phyloP scores from a whole-genome alignment of 2,888 invertebrate genomes.

The Axea sp. region DNA sequence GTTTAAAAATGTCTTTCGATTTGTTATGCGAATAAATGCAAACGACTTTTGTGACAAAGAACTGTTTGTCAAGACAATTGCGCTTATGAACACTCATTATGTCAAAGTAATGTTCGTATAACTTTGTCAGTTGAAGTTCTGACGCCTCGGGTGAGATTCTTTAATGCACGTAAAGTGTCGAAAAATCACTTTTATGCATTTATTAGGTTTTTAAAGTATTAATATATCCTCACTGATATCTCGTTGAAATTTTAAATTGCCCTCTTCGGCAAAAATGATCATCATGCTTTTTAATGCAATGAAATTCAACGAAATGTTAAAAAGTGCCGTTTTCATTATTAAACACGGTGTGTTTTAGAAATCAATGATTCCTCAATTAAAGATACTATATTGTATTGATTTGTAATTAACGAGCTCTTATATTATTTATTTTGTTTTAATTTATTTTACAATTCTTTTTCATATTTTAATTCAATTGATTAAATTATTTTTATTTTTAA shows the following conservation, averaged over 20 bases:
- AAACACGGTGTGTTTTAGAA: too few relatives aligned
- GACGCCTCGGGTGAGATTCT: constrained; percentile 14
- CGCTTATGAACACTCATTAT: constrained; percentile 11
- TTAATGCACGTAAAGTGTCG: constrained; percentile 8
- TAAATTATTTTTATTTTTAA: too few relatives aligned
- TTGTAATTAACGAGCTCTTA: too few relatives aligned
- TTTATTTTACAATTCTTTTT: too few relatives aligned
- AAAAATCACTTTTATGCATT: constrained; percentile 16
- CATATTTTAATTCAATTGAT: too few relatives aligned
- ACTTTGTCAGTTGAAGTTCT: constrained; percentile 31
- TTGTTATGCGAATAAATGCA: constrained; percentile 8
- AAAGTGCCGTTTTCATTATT: too few relatives aligned
- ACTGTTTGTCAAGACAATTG: constrained; percentile 43
- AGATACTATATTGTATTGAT: too few relatives aligned
- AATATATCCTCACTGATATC: background rate
- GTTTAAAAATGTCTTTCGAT: constrained; percentile 18
- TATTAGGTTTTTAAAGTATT: background rate
- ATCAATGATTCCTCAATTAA: too few relatives aligned
- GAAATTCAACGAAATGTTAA: too few relatives aligned
- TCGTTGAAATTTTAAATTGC: background rate
- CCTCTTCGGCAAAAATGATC: constrained; percentile 2
- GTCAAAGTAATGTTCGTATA: constrained; percentile 28
- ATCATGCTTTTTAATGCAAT: background rate
- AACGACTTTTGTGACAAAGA: constrained; percentile 35
- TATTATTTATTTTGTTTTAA: too few relatives aligned